phyloP scores from a whole-genome alignment of 1,140 invertebrate genomes.

The Pseudomyrmex pallidus region DNA sequence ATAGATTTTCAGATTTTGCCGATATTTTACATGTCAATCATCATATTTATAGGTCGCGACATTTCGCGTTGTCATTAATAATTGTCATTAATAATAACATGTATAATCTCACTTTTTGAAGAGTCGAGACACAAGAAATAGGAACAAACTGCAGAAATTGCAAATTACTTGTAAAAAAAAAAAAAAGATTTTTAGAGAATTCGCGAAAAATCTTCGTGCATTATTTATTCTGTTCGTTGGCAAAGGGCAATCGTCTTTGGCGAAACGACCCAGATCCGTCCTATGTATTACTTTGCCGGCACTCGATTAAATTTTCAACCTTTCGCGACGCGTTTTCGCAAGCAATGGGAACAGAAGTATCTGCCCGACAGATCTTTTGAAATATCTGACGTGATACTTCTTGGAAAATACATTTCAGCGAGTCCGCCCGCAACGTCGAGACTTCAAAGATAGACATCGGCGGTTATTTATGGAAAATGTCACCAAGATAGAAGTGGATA shows the following conservation, averaged over 20 bases:
- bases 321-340: background rate
- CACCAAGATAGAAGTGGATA: conserved; percentile 46
- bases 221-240: conserved; percentile 30
- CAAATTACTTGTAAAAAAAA: conserved; percentile 16
- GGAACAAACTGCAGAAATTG: background rate
- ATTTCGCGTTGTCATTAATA: background rate
- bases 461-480: conserved; percentile 59
- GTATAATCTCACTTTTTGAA: background rate
- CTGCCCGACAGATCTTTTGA: conserved; percentile 50
- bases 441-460: conserved; percentile 58
- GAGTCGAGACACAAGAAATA: too few species aligned
- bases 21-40: conserved; percentile 28
- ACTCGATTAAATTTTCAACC: conserved; percentile 55
- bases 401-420: conserved; percentile 35
- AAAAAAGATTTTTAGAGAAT: background rate
- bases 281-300: conserved; percentile 33
- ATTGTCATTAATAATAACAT: background rate
- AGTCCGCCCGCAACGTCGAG: conserved; percentile 13
- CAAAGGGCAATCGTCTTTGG: conserved; percentile 6
- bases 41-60: conserved; percentile 23
- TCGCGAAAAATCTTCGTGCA: conserved; percentile 11
- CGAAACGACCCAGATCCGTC: conserved; percentile 39
- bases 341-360: conserved; percentile 48
- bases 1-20: too few species aligned
- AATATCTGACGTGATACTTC: conserved; percentile 45